Base-by-base conservation (phyloP, 2,113 vertebrate species). In the Amphiprion ocellaris region DNA sequence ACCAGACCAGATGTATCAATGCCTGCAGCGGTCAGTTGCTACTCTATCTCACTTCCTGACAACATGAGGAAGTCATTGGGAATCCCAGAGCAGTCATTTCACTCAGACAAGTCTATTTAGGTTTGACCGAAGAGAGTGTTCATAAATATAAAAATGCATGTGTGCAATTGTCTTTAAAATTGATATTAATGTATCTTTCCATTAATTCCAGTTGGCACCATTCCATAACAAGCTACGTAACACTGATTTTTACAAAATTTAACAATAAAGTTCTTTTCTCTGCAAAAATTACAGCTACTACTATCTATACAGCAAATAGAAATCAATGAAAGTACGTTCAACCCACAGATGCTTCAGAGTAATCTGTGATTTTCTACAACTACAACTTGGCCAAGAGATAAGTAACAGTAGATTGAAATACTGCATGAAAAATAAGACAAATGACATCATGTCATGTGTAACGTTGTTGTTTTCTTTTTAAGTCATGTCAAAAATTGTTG, bases 1-100 rank as follows among this genome's bases (percentile, higher is more conserved):
- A 85, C 61, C 76, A 85, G 77, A 87, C 61, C 89, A 89, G 88
- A 91, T 92, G 89, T 81, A 77, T 79, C 53, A 11, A 39, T 6
- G 87, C 89, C 88, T 79, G 72, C 79, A 87, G 91, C 81, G 14
- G 37, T 81, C 84, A 82, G 79, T 68, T 80, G 47, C 89, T 74
- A 74, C 74, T 86, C 75, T 75, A 72, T 64, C 80, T 80, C 71
- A 59, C 78, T 79, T 81, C 49, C 83, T 84, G 73, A 87, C 69
- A 87, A 84, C 63, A 72, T 16, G 26, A 75, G 59, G 60, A 74
- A 91, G 84, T 85, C 79, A 77, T 10, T 17, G 61, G 76, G 74
- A 83, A 84, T 73, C 69, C 81, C 82, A 69, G 41, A 21, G 79
- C 84, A 66, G 33, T 74, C 76, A 28, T 24, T 74, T 26, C 44